Base-by-base conservation (phyloP, 2,113 vertebrate genomes). In the Lamprotornis superbus region DNA sequence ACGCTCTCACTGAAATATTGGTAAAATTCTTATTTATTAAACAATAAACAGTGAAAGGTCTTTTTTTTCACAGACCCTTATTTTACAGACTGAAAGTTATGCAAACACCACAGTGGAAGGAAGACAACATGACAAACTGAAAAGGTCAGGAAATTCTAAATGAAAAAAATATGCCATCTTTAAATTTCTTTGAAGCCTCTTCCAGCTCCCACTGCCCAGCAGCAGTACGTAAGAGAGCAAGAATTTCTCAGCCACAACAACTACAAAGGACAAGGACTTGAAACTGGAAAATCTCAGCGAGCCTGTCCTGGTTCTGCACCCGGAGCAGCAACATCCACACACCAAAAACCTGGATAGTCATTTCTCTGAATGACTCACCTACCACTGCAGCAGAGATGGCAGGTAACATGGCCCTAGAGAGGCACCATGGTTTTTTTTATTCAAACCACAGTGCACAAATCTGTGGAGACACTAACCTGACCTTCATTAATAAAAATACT, bases 81-180 rank as follows among this genome's bases (percentile, higher is more conserved):
- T 96, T 96, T 92, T 93, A 94, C 39, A 47, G 53, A 83, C 64
- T 1, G 9, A 96, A 94, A 74, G 56, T 85, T 95, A 96, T 55
- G 87, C 44, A 94, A 94, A 96, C 55, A 81, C 55, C 33, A 52
- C 17, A 27, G 24, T 37, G 74, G 57, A 93, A 95, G 57, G 37
- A 90, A 93, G 93, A 92, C 63, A 87, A 47, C 69, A 87, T 19
- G 56, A 87, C 11, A 14, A 91, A 96, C 63, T 27, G 31, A 95
- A 97, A 89, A 91, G 55, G 64, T 91, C 90, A 84, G 87, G 80
- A 97, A 97, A 93, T 91, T 82, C 76, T 96, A 89, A 97, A 85
- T 80, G 17, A 83, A 85, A 76, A 89, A 88, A 59, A 88, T 60
- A 84, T 78, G 28, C 12, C 67, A 35, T 64, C 50, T 96, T 97